Base-by-base conservation (phyloP, 2,797 vertebrate genomes). In the Anabas testudineus region DNA sequence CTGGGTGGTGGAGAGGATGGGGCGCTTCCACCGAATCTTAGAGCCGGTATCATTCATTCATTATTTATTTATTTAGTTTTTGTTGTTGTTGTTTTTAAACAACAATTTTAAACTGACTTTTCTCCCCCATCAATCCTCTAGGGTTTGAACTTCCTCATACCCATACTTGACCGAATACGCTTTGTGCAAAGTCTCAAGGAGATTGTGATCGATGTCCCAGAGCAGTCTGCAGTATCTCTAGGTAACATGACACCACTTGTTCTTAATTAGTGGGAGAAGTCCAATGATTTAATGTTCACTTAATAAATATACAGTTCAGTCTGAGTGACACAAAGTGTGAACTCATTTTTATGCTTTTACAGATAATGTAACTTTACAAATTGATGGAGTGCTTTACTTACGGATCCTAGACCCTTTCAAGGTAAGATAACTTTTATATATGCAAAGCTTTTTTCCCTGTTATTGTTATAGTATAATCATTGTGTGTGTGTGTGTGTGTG, bases 1-100 rank as follows among this genome's bases (percentile, higher is more conserved):
- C 65, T 99, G 98, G 98, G 96, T 99, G 76, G 96, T 99, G 82
- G 97, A 99, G 91, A 93, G 97, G 73, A 99, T 99, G 98, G 98
- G 98, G 21, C 93, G 94, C 71, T 99, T 98, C 82, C 95, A 99
- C 74, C 94, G 96, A 21, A 97, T 99, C 76, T 87, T 99, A 2
- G 96, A 98, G 71, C 98, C 97, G 64, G 98, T 99, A 92, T 1
- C 10, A 3, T 5, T 2, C 4, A 10, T 26, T 43, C n/a, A n/a
- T n/a, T n/a, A n/a, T 3, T 13, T 36, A 34, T 13, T 13, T 30
- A 28, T 30, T 7, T 30, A 28, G 30, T 30, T 30, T 30, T 30
- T 30, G n/a, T n/a, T n/a, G n/a, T n/a, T n/a, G n/a, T n/a, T n/a
- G n/a, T n/a, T n/a, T n/a, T n/a, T n/a, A n/a, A n/a, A n/a, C 7